Evolutionary conservation across 2,888 invertebrate species (phyloP).

Genomic region (Ectobius pallidus): DNA sequence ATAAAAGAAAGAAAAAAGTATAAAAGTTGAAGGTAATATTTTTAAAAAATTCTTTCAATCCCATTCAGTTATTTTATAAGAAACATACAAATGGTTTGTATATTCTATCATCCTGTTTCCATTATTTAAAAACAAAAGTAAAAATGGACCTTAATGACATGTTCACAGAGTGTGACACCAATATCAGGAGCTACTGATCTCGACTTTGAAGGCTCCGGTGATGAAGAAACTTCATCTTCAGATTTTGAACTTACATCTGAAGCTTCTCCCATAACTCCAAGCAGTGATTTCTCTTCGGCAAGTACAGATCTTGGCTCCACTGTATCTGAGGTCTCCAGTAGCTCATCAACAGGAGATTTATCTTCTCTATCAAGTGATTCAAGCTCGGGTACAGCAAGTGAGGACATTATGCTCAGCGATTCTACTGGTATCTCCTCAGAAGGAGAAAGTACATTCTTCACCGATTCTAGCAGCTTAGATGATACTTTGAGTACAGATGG

Average conservation of each 20-base stretch:
- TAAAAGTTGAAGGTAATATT: too few species aligned
- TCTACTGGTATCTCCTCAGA: slow-evolving; percentile 48
- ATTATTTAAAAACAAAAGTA: too few species aligned
- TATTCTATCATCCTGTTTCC: too few species aligned
- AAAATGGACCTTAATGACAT: too few species aligned
- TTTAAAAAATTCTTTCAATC: too few species aligned
- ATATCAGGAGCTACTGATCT: slow-evolving; percentile 1
- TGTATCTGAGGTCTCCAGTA: not conserved
- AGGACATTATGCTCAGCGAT: slow-evolving; percentile 61
- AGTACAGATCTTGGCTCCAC: slow-evolving; percentile 19
- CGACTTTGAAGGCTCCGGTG: slow-evolving; percentile 38
- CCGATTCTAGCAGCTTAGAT: not conserved
- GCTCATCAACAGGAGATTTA: not conserved
- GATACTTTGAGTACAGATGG: not conserved
- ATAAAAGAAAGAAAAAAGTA: too few species aligned
- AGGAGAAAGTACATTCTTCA: not conserved
- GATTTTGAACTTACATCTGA: slow-evolving; percentile 13
- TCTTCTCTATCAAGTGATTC: slow-evolving; percentile 42
- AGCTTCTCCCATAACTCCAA: not conserved
- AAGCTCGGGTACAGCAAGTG: slow-evolving; percentile 50
- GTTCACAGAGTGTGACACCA: slow-evolving; percentile 26
- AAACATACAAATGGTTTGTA: too few species aligned
- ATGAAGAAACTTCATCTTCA: not conserved
- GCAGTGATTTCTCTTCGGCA: slow-evolving; percentile 1
- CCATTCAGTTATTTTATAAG: too few species aligned